Evolutionary conservation across 2,888 invertebrate species (phyloP).

Genomic region (Listrodromus nycthemerus): DNA sequence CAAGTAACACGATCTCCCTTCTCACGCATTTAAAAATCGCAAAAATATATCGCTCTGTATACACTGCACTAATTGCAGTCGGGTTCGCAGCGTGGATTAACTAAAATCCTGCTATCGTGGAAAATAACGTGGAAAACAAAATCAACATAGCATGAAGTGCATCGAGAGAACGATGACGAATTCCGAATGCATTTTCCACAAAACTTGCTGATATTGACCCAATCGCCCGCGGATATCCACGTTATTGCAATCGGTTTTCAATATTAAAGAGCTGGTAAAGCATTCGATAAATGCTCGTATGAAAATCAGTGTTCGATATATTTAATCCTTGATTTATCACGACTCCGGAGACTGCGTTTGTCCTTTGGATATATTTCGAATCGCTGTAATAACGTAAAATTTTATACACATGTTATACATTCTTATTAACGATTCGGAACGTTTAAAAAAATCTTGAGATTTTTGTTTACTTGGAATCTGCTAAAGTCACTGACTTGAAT

Average conservation of each 20-base stretch:
- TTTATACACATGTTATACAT: background rate
- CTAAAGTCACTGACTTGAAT: no score
- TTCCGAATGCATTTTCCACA: background rate
- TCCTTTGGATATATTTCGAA: background rate
- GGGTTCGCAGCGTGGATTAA: background rate
- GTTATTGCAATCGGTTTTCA: background rate
- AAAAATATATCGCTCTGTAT: background rate
- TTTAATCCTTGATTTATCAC: background rate
- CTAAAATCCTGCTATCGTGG: background rate
- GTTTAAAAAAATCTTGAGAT: background rate
- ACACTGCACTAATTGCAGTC: background rate
- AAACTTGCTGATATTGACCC: background rate
- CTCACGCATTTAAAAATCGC: slow-evolving; percentile 10
- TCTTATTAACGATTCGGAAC: background rate
- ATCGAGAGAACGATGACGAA: background rate
- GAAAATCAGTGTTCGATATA: background rate
- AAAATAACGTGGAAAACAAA: background rate
- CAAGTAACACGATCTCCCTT: background rate
- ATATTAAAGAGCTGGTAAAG: background rate
- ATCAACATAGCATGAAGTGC: background rate
- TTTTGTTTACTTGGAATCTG: no score
- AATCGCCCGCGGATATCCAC: background rate
- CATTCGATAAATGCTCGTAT: background rate
- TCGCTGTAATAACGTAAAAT: background rate
- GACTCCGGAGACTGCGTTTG: background rate